Conservation (phyloP, 2,888 invertebrate genomes). For the Tetanocera ferruginea region DNA sequence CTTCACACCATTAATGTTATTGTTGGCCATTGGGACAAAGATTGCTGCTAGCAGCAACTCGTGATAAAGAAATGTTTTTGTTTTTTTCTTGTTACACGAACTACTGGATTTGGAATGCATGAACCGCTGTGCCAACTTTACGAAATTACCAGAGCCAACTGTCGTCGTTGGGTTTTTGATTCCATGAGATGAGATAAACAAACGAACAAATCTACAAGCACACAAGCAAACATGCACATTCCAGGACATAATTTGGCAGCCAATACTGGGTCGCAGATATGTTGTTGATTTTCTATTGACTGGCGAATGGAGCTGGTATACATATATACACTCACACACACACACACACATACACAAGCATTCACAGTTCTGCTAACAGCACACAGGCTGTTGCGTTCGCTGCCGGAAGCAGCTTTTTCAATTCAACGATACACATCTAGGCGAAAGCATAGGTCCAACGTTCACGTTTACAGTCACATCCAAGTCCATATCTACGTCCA, state of each 20-base stretch:
- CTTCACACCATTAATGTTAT: neutral
- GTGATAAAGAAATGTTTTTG: too few relatives aligned
- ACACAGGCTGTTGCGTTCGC: constrained; percentile 16
- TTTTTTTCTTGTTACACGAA: too few relatives aligned
- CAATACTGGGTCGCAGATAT: constrained; percentile 1
- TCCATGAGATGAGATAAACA: neutral
- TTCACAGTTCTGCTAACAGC: neutral
- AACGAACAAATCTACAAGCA: neutral
- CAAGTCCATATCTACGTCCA: neutral
- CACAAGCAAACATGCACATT: constrained; percentile 19
- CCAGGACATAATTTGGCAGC: constrained; percentile 33
- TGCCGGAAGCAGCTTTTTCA: constrained; percentile 12
- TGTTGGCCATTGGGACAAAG: neutral
- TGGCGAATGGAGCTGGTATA: neutral
- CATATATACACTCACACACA: neutral
- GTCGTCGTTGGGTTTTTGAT: neutral
- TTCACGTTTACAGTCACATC: neutral
- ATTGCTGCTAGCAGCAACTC: too few relatives aligned
- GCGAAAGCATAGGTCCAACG: neutral
- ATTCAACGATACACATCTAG: constrained; percentile 9
- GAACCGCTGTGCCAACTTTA: constrained; percentile 4
- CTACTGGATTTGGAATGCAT: too few relatives aligned
- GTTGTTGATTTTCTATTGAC: constrained; percentile 36
- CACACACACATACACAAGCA: neutral
- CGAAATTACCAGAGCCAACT: neutral